Evolutionary conservation across 2,888 invertebrate species (phyloP).

Genomic region (Mechanitis mazaeus): DNA sequence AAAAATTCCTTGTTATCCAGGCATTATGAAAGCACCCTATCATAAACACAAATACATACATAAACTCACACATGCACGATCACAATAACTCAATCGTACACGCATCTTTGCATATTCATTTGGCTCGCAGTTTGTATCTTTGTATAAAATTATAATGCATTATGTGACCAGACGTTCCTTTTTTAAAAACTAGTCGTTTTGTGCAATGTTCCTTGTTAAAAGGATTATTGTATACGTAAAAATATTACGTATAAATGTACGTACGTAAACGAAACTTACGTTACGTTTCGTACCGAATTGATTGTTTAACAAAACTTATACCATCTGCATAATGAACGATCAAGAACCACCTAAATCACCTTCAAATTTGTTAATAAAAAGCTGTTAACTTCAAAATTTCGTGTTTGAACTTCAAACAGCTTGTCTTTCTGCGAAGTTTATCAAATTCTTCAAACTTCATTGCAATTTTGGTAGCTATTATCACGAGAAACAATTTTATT

Average conservation of each 20-base stretch:
- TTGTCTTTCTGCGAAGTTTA: neutral
- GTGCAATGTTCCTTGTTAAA: conserved; percentile 10
- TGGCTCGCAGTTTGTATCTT: conserved; percentile 70
- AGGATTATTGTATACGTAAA: conserved; percentile 9
- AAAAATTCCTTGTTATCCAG: neutral
- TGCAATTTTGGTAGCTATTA: neutral
- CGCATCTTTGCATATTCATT: conserved; percentile 74
- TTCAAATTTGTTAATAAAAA: neutral
- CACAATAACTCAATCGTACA: conserved; percentile 73
- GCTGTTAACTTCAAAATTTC: neutral
- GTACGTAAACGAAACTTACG: too few species aligned
- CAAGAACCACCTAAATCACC: neutral
- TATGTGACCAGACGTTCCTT: conserved; percentile 54
- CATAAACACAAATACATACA: conserved; percentile 22
- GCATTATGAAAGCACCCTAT: conserved; percentile 23
- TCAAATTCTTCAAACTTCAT: neutral
- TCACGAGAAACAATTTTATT: conserved; percentile 2
- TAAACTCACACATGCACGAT: conserved; percentile 47
- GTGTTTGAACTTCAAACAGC: neutral
- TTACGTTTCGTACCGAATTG: too few species aligned
- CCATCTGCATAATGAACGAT: too few species aligned
- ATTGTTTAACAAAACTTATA: too few species aligned
- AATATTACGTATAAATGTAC: neutral
- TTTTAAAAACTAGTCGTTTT: conserved; percentile 23
- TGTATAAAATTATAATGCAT: conserved; percentile 77